Evolutionary conservation across 2,888 invertebrate species (phyloP), one percentile per base, ranked within the genome.

Genomic region (Rhimphoctona megacephalus): DNA sequence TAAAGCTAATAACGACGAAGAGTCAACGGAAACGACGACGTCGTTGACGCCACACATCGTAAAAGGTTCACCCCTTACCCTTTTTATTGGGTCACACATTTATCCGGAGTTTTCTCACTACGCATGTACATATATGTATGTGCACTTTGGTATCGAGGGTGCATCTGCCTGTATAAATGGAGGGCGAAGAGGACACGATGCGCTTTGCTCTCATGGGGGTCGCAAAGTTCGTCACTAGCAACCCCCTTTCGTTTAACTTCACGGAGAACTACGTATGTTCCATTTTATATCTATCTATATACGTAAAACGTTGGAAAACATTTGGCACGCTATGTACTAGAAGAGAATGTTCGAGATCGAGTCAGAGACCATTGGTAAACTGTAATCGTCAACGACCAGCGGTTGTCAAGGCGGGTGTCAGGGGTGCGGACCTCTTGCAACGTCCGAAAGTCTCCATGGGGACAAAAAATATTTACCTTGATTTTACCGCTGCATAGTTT

Each of bases 141-240:
- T 81, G 69, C 52, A 81, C 66, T 54, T 57, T 25, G 43, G 57
- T 33, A 57, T 67, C 69, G 82, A 74, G 69, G 57, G 82, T 82
- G 69, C 54, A 76, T 22, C 52, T 57, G 66, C 17, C 81, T 54
- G 66, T 74, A 81, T 67, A 73, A 81, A 73, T 61, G 73, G 52
- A 52, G 67, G 49, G 14, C 61, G 33, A 77, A 61, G 80, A 79
- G 64, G 64, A 64, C 61, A 33, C 46, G 69, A 64, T 69, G 77
- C 73, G 52, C 69, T 79, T 57, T 72, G 49, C 64, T 88, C 90
- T 88, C 90, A 87, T 80, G 89, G 88, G 89, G 89, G 88, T 89
- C 90, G 85, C 89, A 89, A 89, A 91, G 88, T 90, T 90, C 89
- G 89, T 61, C 79, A 46, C 83, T 83, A 57, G 46, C 79, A 43